phyloP scores from a whole-genome alignment of 2,797 vertebrate species.

The Periparus ater region DNA sequence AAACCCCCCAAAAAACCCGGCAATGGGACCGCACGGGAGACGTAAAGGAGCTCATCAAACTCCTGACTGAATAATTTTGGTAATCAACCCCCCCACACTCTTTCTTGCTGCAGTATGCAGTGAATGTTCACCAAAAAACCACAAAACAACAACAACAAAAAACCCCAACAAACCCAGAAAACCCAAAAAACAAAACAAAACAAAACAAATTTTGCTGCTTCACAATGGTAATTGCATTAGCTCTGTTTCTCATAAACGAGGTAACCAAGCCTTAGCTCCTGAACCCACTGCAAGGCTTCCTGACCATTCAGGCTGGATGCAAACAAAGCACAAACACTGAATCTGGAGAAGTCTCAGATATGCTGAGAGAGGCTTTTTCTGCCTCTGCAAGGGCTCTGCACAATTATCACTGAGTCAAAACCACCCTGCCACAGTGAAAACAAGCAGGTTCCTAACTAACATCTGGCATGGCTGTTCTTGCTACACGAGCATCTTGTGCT shows the following conservation, averaged over 20 bases:
- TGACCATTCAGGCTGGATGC: background rate
- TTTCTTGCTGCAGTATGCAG: background rate
- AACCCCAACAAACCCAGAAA: too few species aligned
- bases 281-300: background rate
- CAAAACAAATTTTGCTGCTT: background rate
- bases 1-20: background rate
- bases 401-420: background rate
- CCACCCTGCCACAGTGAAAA: background rate
- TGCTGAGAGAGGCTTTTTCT: background rate
- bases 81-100: rapidly evolving
- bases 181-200: too few species aligned
- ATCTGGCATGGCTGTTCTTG: conserved; percentile 8
- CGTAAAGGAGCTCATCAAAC: background rate
- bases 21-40: rapidly evolving
- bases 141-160: background rate
- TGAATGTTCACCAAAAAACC: background rate
- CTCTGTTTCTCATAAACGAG: background rate
- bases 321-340: background rate
- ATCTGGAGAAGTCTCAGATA: background rate
- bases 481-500: conserved; percentile 9
- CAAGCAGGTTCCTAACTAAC: background rate
- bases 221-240: background rate
- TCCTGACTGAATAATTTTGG: background rate
- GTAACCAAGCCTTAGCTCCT: background rate
- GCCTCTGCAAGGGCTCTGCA: background rate